phyloP scores from a whole-genome alignment of 2,113 vertebrate genomes.

The Eonycteris spelaea region DNA sequence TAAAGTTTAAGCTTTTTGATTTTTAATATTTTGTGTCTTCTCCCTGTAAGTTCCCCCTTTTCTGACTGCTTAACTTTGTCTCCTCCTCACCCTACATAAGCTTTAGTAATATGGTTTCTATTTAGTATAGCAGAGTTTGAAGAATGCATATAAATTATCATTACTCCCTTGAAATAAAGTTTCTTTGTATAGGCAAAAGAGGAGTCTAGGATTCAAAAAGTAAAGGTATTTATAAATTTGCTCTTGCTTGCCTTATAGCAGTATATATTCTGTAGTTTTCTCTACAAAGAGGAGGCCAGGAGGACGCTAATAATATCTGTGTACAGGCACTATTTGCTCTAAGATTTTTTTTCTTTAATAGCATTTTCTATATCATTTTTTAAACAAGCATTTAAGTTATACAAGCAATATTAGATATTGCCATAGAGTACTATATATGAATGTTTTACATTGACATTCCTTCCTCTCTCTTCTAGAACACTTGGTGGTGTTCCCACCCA shows the following conservation, averaged over 20 bases:
- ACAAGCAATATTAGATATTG: not conserved
- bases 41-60: not conserved
- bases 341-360: not conserved
- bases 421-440: not conserved
- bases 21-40: not conserved
- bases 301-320: not conserved
- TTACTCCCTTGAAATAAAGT: not conserved
- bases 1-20: conserved; percentile 10
- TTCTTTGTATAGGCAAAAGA: conserved; percentile 35
- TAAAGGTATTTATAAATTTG: conserved; percentile 31
- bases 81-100: not conserved
- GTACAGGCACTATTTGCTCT: not conserved
- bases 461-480: conserved; percentile 48
- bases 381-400: not conserved
- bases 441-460: not conserved
- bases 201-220: not conserved
- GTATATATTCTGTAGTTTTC: conserved; percentile 32
- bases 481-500: conserved; percentile 86
- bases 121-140: conserved; percentile 26
- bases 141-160: not conserved
- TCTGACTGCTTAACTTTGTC: not conserved
- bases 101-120: not conserved
- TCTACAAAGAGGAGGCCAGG: not conserved
- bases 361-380: not conserved
- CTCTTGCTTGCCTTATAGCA: not conserved